A percentile compares a stretch with the other conserved stretches of the same genome.
Evolutionary conservation across 1,140 invertebrate species (phyloP).

Genomic region (Drosophila jambulina): DNA sequence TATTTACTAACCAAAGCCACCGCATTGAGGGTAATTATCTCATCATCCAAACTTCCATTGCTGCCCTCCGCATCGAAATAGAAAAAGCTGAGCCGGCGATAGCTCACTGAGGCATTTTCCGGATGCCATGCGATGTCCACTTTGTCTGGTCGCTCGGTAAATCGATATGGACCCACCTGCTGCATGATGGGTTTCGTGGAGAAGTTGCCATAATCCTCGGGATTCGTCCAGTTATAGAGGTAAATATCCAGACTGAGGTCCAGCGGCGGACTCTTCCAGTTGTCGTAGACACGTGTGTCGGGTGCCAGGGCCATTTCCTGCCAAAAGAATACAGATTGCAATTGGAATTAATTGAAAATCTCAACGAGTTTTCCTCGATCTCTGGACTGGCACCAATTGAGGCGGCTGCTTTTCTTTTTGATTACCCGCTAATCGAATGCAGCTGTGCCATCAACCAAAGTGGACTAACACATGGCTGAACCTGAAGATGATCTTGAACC

Average conservation of each 20-base stretch:
- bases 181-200: constrained; percentile 88
- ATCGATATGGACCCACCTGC: constrained; percentile 91
- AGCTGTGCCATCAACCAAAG: constrained; percentile 41
- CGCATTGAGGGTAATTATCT: constrained; percentile 92
- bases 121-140: constrained; percentile 90
- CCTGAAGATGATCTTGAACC: constrained; percentile 4
- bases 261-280: constrained; percentile 91
- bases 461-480: constrained; percentile 12
- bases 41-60: constrained; percentile 90
- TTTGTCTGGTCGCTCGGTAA: constrained; percentile 89
- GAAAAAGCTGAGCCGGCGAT: constrained; percentile 90
- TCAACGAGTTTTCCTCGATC: constrained; percentile 46
- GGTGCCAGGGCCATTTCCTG: constrained; percentile 88
- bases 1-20: constrained; percentile 90
- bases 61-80: constrained; percentile 90
- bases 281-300: constrained; percentile 87
- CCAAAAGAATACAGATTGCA: constrained; percentile 44
- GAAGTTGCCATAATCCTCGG: constrained; percentile 86
- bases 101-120: constrained; percentile 93
- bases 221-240: constrained; percentile 94
- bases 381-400: constrained; percentile 35
- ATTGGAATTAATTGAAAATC: constrained; percentile 76
- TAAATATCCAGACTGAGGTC: constrained; percentile 92
- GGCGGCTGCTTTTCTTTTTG: constrained; percentile 50
- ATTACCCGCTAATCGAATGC: constrained; percentile 55